Percentiles rank a stretch among this genome's conserved stretches.
Evolutionary conservation across 2,113 vertebrate species (phyloP).

Genomic region (Lichenostomus cassidix): DNA sequence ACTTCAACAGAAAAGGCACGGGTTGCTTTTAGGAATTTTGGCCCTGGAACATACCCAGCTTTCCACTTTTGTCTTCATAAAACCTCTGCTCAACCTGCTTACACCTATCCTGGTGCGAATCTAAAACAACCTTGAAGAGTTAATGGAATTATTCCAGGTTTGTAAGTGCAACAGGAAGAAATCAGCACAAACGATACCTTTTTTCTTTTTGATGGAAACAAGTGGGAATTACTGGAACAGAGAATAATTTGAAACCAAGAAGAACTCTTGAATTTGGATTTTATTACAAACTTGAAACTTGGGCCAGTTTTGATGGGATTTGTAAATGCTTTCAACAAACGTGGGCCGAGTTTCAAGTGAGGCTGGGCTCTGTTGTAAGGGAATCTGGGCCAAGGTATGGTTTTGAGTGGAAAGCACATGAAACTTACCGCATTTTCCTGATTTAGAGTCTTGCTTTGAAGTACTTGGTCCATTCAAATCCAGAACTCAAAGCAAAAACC

Average conservation of each 20-base stretch:
- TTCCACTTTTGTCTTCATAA: not conserved
- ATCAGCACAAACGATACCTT: not conserved
- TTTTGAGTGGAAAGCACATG: slow-evolving; percentile 60
- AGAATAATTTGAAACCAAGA: slow-evolving; percentile 40
- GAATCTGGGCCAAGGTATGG: slow-evolving; percentile 57
- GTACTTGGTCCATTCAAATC: slow-evolving; percentile 57
- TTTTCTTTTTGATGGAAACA: slow-evolving; percentile 2
- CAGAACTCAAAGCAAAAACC: slow-evolving; percentile 56
- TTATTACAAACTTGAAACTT: slow-evolving; percentile 48
- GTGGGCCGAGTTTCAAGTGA: slow-evolving; percentile 49
- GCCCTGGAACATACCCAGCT: not conserved
- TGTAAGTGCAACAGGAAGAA: not conserved
- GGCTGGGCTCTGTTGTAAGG: not conserved
- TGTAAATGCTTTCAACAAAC: slow-evolving; percentile 29
- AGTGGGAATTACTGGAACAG: slow-evolving; percentile 55
- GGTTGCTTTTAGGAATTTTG: not conserved
- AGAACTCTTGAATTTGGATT: slow-evolving; percentile 53
- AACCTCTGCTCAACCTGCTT: not conserved
- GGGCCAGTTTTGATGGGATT: slow-evolving; percentile 53
- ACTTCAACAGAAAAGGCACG: not conserved
- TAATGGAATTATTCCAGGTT: not conserved
- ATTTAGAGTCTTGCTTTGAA: slow-evolving; percentile 59
- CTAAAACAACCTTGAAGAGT: not conserved
- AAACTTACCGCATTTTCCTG: slow-evolving; percentile 35
- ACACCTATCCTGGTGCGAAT: not conserved